A percentile compares a stretch with the other conserved stretches of the same genome.
These are phyloP conservation scores for Scaptodrosophila latifasciaeformis DNA, from an alignment of 2,888 invertebrate species.

Conservation along the genomic window DNA sequence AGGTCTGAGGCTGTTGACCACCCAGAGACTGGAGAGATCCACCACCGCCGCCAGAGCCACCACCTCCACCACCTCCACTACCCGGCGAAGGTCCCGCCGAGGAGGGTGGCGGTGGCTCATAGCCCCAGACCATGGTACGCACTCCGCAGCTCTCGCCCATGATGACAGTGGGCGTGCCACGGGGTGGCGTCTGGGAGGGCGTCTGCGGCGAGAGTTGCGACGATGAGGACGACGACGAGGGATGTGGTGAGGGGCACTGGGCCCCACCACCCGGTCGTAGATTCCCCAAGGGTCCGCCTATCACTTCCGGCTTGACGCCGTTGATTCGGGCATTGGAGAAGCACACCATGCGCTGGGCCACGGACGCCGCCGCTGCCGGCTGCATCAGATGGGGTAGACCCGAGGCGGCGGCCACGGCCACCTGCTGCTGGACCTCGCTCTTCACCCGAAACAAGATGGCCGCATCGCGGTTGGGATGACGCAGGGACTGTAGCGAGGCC, in stretches of 20 bases:
- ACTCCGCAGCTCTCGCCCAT: conserved; percentile 96
- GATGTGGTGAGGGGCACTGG: conserved; percentile 73
- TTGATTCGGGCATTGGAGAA: conserved; percentile 82
- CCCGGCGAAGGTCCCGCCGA: conserved; percentile 21
- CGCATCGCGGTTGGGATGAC: conserved; percentile 76
- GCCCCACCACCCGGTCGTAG: conserved; percentile 64
- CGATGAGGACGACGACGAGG: conserved; percentile 71
- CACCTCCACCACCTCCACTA: conserved; percentile 11
- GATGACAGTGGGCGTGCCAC: conserved; percentile 89
- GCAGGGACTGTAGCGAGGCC: conserved; percentile 75
- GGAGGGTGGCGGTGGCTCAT: conserved; percentile 76
- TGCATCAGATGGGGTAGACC: conserved; percentile 71
- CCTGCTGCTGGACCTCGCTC: conserved; percentile 74
- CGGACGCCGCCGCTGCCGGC: conserved; percentile 70
- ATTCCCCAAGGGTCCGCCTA: conserved; percentile 78
- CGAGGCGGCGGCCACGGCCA: conserved; percentile 58
- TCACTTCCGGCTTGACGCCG: conserved; percentile 88
- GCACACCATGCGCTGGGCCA: conserved; percentile 76
- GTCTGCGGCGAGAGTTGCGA: conserved; percentile 74
- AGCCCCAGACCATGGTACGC: conserved; percentile 82
- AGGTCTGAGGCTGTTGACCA: conserved; percentile 46
- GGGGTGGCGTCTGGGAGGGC: conserved; percentile 75
- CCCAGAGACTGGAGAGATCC: conserved; percentile 32
- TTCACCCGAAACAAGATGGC: conserved; percentile 75
- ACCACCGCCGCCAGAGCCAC: neutral